A percentile compares a stretch with the other conserved stretches of the same genome.
phyloP scores from a whole-genome alignment of 2,888 invertebrate species.

The Drosophila dives region DNA sequence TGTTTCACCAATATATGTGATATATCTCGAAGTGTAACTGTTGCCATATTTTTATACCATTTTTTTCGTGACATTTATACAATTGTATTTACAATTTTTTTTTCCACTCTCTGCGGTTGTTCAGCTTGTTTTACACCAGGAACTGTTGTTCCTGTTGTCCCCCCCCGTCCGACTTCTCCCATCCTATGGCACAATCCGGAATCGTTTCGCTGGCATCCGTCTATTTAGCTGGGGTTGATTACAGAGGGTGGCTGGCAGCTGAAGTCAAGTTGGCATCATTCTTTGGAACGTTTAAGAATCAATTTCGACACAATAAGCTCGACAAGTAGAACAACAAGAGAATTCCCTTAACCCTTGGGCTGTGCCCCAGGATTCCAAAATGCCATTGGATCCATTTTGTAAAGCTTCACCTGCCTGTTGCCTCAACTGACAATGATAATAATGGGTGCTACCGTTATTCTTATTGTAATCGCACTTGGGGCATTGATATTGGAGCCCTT shows the following conservation, averaged over 20 bases:
- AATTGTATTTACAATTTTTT: constrained; percentile 61
- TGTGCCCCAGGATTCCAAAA: constrained; percentile 37
- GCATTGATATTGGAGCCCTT: background rate
- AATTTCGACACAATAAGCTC: constrained; percentile 68
- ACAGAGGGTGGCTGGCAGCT: constrained; percentile 18
- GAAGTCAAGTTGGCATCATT: constrained; percentile 72
- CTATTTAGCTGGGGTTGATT: constrained; percentile 35
- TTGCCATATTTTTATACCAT: constrained; percentile 49
- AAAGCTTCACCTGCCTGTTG: constrained; percentile 10
- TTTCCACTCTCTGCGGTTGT: constrained; percentile 17
- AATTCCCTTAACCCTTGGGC: constrained; percentile 19
- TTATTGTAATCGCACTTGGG: background rate
- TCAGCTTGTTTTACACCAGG: constrained; percentile 55
- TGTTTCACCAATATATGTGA: constrained; percentile 51
- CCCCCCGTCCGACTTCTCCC: background rate
- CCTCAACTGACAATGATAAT: background rate
- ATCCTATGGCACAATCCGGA: background rate
- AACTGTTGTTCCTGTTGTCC: constrained; percentile 49
- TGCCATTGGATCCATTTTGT: constrained; percentile 62
- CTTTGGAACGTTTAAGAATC: constrained; percentile 76
- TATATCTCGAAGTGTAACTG: constrained; percentile 26
- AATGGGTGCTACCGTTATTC: background rate
- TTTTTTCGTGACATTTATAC: constrained; percentile 46
- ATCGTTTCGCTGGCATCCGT: constrained; percentile 38
- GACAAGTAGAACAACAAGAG: constrained; percentile 53